Evolutionary conservation across 92 coral and sea anemone species (phyloP).

Genomic region (Phymanthus crucifer): DNA sequence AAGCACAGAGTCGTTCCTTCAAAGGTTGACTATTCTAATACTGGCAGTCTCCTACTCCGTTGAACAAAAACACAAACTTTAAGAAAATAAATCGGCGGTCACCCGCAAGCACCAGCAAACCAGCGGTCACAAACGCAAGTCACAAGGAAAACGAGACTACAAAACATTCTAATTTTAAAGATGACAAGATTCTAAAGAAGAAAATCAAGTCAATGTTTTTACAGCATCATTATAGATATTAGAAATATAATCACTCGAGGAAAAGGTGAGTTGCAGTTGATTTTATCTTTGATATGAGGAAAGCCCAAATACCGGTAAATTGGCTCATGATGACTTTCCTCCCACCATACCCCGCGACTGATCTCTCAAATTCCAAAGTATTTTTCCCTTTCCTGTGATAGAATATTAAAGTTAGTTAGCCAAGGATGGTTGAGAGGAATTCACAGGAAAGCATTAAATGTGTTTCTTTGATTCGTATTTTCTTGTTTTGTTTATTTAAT

Average conservation of each 20-base stretch:
- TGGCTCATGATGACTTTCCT: background rate
- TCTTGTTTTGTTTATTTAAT: background rate
- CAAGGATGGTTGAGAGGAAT: too few species aligned
- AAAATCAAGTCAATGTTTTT: background rate
- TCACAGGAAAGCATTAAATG: background rate
- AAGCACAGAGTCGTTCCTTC: too few species aligned
- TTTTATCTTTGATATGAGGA: background rate
- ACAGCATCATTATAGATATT: background rate
- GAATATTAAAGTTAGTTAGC: too few species aligned
- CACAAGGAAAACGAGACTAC: background rate
- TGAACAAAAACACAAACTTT: too few species aligned
- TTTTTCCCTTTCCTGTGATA: too few species aligned
- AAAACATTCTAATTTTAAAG: background rate
- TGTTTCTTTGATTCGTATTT: background rate
- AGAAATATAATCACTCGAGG: background rate
- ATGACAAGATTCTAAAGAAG: background rate
- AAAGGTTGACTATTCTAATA: too few species aligned
- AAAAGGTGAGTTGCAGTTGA: background rate
- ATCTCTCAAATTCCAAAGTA: background rate
- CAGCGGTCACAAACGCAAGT: constrained; percentile 14
- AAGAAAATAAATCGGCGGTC: too few species aligned
- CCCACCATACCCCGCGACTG: background rate
- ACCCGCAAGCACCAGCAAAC: constrained; percentile 14
- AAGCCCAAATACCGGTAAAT: constrained; percentile 4
- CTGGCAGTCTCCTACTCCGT: too few species aligned